These are phyloP conservation scores for Cynopterus sphinx DNA, from an alignment of 2,797 vertebrate genomes.

Conservation along the genomic window DNA sequence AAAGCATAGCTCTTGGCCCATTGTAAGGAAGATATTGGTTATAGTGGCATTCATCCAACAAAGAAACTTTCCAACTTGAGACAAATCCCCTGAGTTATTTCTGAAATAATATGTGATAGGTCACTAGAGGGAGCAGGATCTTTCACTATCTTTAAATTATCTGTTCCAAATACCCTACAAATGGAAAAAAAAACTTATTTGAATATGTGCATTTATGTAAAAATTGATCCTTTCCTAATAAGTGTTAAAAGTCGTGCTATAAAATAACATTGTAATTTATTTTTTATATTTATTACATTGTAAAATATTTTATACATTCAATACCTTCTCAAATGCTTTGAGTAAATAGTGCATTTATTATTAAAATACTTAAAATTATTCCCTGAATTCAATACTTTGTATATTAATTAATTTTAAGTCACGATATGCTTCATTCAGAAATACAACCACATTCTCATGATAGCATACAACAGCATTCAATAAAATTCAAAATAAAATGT, in stretches of 20 bases:
- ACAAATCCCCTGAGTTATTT: not conserved
- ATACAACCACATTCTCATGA: not conserved
- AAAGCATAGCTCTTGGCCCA: not conserved
- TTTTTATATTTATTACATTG: not conserved
- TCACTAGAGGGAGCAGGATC: not conserved
- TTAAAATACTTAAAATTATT: not conserved
- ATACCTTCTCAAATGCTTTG: not conserved
- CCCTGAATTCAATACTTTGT: not conserved
- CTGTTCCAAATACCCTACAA: not conserved
- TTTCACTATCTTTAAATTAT: not conserved
- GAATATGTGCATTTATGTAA: not conserved
- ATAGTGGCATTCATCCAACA: not conserved
- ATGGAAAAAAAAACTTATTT: not conserved
- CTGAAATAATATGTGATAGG: not conserved
- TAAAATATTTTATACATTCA: conserved; percentile 16
- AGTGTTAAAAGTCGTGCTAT: not conserved
- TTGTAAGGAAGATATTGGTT: not conserved
- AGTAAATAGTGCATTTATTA: not conserved
- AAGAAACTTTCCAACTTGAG: not conserved
- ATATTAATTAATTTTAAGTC: not conserved
- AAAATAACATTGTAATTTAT: not conserved
- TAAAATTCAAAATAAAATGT: not conserved
- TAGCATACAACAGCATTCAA: not conserved
- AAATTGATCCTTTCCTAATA: not conserved
- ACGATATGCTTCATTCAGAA: not conserved